These are phyloP conservation scores for Lepus townsendii DNA, from an alignment of 2,797 vertebrate genomes.

Conservation along the genomic window DNA sequence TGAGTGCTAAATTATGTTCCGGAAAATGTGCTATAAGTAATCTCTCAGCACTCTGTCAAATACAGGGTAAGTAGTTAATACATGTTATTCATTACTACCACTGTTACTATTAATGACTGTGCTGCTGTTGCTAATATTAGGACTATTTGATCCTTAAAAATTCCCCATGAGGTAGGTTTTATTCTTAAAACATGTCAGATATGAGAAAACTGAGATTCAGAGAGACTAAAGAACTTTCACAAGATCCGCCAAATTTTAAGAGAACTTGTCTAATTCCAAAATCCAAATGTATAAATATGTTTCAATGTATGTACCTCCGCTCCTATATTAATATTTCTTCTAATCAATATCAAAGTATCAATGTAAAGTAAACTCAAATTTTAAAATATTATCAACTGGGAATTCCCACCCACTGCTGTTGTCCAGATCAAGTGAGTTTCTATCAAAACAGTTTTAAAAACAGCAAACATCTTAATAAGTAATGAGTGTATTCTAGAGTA, in stretches of 20 bases:
- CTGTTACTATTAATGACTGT: background rate
- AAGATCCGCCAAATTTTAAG: background rate
- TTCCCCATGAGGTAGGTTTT: background rate
- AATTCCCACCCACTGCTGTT: background rate
- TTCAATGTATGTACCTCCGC: background rate
- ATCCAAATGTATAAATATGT: background rate
- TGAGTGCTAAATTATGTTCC: slow-evolving; percentile 18
- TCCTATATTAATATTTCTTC: background rate
- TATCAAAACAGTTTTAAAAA: slow-evolving; percentile 53
- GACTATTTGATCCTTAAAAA: background rate
- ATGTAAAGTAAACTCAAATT: slow-evolving; percentile 25
- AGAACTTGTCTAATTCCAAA: background rate
- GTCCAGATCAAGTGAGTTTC: background rate
- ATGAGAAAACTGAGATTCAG: background rate
- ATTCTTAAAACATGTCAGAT: background rate
- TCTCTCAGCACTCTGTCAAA: background rate
- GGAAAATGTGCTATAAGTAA: slow-evolving; percentile 14
- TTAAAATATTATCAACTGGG: background rate
- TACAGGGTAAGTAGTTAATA: background rate
- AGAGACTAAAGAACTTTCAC: background rate
- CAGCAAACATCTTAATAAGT: slow-evolving; percentile 9
- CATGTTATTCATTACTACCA: background rate
- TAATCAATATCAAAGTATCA: background rate
- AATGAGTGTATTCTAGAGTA: background rate
- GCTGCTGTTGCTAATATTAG: background rate